These are phyloP conservation scores for Bothrops jararaca DNA, from an alignment of 2,113 vertebrate species.

Conservation along the genomic window DNA sequence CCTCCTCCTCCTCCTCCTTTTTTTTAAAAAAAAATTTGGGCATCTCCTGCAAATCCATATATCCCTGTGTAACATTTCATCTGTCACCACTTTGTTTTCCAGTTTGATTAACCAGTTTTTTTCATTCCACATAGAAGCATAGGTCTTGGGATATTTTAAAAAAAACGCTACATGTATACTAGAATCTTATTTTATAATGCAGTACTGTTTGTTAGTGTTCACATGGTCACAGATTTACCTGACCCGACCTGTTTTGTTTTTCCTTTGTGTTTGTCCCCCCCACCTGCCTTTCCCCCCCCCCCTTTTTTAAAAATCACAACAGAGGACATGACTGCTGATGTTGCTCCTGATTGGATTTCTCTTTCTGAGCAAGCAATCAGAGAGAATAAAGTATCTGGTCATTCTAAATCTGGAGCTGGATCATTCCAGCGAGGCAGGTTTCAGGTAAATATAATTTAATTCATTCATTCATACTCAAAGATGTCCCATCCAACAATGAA, in stretches of 20 bases:
- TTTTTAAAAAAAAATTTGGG: neutral
- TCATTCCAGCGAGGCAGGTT: slow-evolving; percentile 68
- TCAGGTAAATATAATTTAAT: slow-evolving; percentile 57
- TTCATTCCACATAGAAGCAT: slow-evolving; percentile 62
- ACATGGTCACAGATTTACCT: neutral
- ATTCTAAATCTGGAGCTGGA: slow-evolving; percentile 41
- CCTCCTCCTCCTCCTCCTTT: slow-evolving; percentile 36
- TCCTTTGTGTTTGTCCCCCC: neutral
- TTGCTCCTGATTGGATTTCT: slow-evolving; percentile 44
- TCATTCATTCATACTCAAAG: neutral
- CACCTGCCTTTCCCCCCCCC: no score
- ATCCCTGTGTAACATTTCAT: slow-evolving; percentile 39
- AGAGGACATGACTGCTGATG: slow-evolving; percentile 51
- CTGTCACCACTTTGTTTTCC: slow-evolving; percentile 52
- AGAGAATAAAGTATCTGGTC: slow-evolving; percentile 51
- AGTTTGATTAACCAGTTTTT: slow-evolving; percentile 55
- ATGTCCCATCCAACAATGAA: neutral
- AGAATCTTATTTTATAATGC: slow-evolving; percentile 1
- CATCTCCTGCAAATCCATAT: slow-evolving; percentile 13
- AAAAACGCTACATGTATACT: slow-evolving; percentile 17
- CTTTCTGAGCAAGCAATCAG: slow-evolving; percentile 43
- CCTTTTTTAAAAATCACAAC: slow-evolving; percentile 10
- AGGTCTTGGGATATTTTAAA: slow-evolving; percentile 35
- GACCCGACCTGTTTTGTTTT: neutral
- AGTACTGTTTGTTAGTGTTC: neutral